These are phyloP conservation scores for Lordiphosa stackelbergi DNA, from an alignment of 1,140 invertebrate species.

Conservation along the genomic window DNA sequence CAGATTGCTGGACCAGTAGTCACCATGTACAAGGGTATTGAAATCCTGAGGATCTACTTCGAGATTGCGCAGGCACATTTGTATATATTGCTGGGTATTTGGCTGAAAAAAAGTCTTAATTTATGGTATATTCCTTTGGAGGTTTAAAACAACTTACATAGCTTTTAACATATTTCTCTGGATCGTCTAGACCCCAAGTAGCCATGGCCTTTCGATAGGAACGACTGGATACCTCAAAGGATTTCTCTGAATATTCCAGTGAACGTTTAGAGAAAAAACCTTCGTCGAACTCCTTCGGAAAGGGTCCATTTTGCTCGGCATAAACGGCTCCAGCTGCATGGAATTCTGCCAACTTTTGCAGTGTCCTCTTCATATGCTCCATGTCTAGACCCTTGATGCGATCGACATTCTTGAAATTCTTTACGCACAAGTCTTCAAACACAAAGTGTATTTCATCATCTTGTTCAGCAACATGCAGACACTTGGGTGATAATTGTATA, in stretches of 20 bases:
- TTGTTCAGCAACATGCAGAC: slow-evolving; percentile 30
- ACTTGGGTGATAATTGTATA: slow-evolving; percentile 51
- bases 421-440: slow-evolving; percentile 48
- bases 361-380: slow-evolving; percentile 77
- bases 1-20: slow-evolving; percentile 78
- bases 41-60: slow-evolving; percentile 77
- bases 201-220: slow-evolving; percentile 42
- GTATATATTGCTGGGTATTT: slow-evolving; percentile 31
- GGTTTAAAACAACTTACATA: slow-evolving; percentile 35
- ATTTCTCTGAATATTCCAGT: background rate
- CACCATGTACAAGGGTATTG: slow-evolving; percentile 82
- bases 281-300: slow-evolving; percentile 29
- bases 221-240: slow-evolving; percentile 11
- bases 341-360: slow-evolving; percentile 79
- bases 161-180: slow-evolving; percentile 46
- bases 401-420: slow-evolving; percentile 67
- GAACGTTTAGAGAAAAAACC: slow-evolving; percentile 32
- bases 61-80: slow-evolving; percentile 26
- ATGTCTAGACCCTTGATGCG: slow-evolving; percentile 79
- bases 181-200: slow-evolving; percentile 43
- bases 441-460: slow-evolving; percentile 45
- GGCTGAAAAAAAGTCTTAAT: slow-evolving; percentile 28
- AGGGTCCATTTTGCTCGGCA: slow-evolving; percentile 37
- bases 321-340: slow-evolving; percentile 78
- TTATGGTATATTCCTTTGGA: background rate